phyloP scores from a whole-genome alignment of 2,797 vertebrate species.

The Knipowitschia caucasica region DNA sequence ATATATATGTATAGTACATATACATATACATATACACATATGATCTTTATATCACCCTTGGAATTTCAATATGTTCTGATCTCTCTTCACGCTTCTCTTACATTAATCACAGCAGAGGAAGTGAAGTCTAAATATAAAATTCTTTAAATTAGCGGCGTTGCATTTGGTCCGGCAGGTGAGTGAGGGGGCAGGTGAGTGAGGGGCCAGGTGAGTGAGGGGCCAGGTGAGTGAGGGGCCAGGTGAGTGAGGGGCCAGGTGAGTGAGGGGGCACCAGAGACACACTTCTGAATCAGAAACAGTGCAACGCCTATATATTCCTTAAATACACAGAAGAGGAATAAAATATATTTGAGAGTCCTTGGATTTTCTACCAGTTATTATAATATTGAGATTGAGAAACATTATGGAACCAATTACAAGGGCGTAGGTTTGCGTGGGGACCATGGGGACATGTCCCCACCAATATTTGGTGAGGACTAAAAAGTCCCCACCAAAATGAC shows the following conservation, averaged over 20 bases:
- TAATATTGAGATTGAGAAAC: conserved; percentile 54
- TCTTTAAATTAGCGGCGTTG: conserved; percentile 7
- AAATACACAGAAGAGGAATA: background rate
- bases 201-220: background rate
- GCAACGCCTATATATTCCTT: background rate
- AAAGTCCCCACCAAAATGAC: no score
- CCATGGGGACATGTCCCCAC: no score
- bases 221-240: background rate
- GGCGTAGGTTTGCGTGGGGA: no score
- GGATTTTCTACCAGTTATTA: conserved; percentile 32
- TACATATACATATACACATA: no score
- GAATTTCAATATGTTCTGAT: background rate
- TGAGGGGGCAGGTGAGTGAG: background rate
- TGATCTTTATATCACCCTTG: no score
- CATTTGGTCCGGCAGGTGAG: background rate
- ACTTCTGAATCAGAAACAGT: conserved; percentile 2
- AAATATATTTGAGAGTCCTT: conserved; percentile 15
- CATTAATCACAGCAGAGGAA: background rate
- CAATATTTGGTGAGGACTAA: no score
- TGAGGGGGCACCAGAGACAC: background rate
- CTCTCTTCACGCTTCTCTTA: background rate
- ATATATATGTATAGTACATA: no score
- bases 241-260: background rate
- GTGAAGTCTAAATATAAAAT: background rate
- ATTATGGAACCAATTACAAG: conserved; percentile 39